phyloP scores from a whole-genome alignment of 2,797 vertebrate genomes.

The Threskiornis aethiopicus region DNA sequence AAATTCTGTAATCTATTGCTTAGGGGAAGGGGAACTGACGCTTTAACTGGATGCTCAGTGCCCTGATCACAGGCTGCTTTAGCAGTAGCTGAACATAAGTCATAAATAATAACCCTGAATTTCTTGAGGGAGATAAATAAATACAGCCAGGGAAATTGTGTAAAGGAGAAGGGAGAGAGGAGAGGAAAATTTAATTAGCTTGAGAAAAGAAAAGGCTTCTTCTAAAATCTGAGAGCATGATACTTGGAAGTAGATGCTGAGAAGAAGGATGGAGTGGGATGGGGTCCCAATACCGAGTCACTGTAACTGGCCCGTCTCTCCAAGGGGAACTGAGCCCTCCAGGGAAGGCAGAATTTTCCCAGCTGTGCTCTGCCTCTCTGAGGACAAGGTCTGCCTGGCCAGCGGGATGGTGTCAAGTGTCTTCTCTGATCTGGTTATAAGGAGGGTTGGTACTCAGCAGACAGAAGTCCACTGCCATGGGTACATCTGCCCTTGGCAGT shows the following conservation, averaged over 20 bases:
- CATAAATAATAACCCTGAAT: neutral
- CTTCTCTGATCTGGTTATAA: neutral
- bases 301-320: neutral
- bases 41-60: neutral
- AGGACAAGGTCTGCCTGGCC: neutral
- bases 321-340: neutral
- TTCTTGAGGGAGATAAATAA: neutral
- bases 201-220: neutral
- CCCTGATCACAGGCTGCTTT: neutral
- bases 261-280: neutral
- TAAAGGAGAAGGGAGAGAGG: neutral
- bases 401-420: neutral
- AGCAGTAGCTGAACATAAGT: neutral
- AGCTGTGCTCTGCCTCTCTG: neutral
- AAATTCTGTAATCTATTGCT: neutral
- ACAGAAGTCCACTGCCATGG: neutral
- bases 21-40: neutral
- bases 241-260: neutral
- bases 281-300: neutral
- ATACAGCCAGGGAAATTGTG: neutral
- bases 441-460: neutral
- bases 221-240: neutral
- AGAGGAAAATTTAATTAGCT: neutral
- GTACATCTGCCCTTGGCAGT: neutral
- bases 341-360: neutral